These are phyloP conservation scores for Pterocles orientalis DNA, from an alignment of 2,113 vertebrate species.

Conservation along the genomic window DNA sequence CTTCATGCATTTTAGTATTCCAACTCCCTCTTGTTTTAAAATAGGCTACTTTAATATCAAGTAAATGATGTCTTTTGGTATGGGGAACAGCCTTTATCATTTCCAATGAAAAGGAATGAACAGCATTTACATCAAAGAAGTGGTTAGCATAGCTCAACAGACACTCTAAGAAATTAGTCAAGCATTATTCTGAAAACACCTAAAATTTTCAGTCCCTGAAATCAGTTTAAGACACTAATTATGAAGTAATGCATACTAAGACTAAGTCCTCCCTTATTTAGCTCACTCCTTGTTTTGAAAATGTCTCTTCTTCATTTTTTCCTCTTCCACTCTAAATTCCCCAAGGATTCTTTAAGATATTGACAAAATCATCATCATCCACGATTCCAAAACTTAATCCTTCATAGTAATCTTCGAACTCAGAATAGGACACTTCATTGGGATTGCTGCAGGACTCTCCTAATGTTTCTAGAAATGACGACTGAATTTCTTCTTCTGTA, in stretches of 20 bases:
- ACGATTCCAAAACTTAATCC: slow-evolving; percentile 78
- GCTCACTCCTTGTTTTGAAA: background rate
- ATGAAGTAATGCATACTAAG: background rate
- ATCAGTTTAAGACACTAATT: background rate
- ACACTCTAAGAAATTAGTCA: background rate
- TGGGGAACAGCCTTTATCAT: background rate
- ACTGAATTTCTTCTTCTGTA: slow-evolving; percentile 77
- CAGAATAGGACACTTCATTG: slow-evolving; percentile 77
- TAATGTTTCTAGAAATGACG: slow-evolving; percentile 77
- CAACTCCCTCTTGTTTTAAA: background rate
- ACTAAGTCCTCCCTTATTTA: background rate
- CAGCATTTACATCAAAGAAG: background rate
- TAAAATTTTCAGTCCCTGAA: background rate
- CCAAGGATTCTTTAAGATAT: slow-evolving; percentile 77
- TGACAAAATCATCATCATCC: slow-evolving; percentile 79
- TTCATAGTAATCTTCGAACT: slow-evolving; percentile 87
- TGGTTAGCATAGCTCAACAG: background rate
- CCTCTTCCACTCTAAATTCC: slow-evolving; percentile 70
- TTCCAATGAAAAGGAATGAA: background rate
- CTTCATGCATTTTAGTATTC: slow-evolving; percentile 8
- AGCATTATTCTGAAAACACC: background rate
- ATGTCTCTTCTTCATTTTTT: background rate
- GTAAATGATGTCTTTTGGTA: background rate
- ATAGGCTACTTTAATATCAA: background rate
- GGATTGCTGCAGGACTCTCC: slow-evolving; percentile 66